phyloP scores from a whole-genome alignment of 2,113 vertebrate genomes.

The Haemorhous mexicanus region DNA sequence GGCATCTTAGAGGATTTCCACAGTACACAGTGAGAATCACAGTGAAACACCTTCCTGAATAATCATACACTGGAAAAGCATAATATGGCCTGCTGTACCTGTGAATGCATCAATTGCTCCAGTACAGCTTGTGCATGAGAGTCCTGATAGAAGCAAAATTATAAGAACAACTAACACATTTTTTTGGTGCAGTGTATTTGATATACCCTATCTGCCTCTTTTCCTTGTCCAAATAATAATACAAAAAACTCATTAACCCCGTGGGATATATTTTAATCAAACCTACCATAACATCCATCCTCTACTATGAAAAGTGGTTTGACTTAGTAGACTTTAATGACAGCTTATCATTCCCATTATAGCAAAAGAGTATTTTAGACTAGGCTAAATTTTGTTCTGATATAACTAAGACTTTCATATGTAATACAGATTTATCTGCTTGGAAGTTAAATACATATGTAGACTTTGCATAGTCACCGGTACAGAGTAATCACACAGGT shows the following conservation, averaged over 20 bases:
- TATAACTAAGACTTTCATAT: not conserved
- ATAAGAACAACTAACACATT: accelerated
- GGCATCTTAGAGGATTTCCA: not conserved
- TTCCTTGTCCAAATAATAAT: not conserved
- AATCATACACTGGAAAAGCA: not conserved
- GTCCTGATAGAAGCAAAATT: not conserved
- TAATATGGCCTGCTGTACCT: not conserved
- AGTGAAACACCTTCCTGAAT: not conserved
- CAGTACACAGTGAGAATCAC: not conserved
- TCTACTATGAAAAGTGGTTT: not conserved
- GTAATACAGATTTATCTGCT: not conserved
- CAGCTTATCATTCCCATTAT: not conserved
- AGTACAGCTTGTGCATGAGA: not conserved
- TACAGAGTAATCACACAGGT: not conserved
- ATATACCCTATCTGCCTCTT: not conserved
- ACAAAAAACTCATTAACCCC: not conserved
- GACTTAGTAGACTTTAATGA: not conserved
- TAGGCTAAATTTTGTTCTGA: not conserved
- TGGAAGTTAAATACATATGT: not conserved
- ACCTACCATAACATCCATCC: not conserved
- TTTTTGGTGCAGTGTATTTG: not conserved
- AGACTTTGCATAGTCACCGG: not conserved
- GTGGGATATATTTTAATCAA: not conserved
- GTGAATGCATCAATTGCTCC: not conserved
- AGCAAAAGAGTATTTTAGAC: not conserved